These are phyloP conservation scores for Cephus spinipes DNA, from an alignment of 2,888 invertebrate species.

Conservation along the genomic window DNA sequence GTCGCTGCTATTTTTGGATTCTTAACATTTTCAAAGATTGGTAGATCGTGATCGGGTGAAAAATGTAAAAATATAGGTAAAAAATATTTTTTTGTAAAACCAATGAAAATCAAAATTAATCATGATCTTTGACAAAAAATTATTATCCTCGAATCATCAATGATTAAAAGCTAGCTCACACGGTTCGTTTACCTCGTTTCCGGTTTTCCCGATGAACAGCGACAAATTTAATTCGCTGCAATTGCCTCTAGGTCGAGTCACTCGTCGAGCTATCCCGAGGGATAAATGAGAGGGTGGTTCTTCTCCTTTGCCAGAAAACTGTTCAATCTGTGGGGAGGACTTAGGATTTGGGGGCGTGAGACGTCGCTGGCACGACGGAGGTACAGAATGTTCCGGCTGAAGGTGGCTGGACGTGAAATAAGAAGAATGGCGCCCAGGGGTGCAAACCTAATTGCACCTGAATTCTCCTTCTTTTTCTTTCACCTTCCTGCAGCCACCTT, in stretches of 20 bases:
- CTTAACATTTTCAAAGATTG: neutral
- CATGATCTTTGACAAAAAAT: neutral
- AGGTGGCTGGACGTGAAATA: constrained; percentile 39
- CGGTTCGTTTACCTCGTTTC: neutral
- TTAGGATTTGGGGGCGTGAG: constrained; percentile 26
- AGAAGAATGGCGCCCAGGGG: constrained; percentile 60
- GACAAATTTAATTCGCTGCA: constrained; percentile 50
- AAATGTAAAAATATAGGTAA: neutral
- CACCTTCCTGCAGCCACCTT: constrained; percentile 14
- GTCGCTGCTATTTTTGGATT: neutral
- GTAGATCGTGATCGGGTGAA: neutral
- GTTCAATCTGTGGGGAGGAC: constrained; percentile 51
- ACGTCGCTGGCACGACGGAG: constrained; percentile 6
- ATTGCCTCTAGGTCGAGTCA: neutral
- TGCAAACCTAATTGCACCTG: constrained; percentile 61
- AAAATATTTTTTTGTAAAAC: neutral
- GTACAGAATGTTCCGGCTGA: constrained; percentile 20
- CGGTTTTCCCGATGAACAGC: constrained; percentile 32
- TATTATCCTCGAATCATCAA: neutral
- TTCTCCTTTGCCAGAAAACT: constrained; percentile 35
- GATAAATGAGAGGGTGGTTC: constrained; percentile 31
- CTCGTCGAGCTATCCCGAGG: constrained; percentile 23
- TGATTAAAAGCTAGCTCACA: neutral
- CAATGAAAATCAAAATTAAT: neutral
- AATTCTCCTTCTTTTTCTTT: constrained; percentile 30